Evolutionary conservation across 2,113 vertebrate genomes (phyloP).

Genomic region (Albula glossodonta): DNA sequence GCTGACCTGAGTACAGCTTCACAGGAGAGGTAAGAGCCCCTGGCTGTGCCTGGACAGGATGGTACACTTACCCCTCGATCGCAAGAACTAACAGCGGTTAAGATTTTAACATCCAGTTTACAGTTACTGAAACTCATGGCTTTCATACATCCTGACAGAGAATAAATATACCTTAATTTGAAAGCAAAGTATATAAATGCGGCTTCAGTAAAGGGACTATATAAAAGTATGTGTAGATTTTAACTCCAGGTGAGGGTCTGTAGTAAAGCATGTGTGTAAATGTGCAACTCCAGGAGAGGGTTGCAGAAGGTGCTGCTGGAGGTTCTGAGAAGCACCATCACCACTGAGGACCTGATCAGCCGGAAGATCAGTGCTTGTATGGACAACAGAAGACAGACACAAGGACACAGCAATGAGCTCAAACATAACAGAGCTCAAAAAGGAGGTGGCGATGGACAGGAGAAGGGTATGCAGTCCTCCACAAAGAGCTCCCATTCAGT

Average conservation of each 20-base stretch:
- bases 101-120: too few species aligned
- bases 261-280: background rate
- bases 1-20: conserved; percentile 74
- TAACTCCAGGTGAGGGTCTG: background rate
- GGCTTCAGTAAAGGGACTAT: background rate
- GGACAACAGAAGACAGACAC: conserved; percentile 35
- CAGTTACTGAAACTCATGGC: too few species aligned
- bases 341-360: conserved; percentile 79
- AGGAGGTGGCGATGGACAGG: conserved; percentile 46
- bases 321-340: conserved; percentile 67
- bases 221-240: background rate
- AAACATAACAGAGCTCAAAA: conserved; percentile 28
- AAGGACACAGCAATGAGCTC: conserved; percentile 14
- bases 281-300: conserved; percentile 63
- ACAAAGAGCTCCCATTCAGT: background rate
- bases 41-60: background rate
- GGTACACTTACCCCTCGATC: background rate
- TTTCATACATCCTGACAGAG: too few species aligned
- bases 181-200: too few species aligned
- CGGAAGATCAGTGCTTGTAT: conserved; percentile 72
- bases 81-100: background rate
- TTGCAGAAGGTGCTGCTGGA: conserved; percentile 79
- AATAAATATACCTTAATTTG: too few species aligned
- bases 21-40: conserved; percentile 73
- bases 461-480: conserved; percentile 52